These are phyloP conservation scores for Eristalis intricaria DNA, from an alignment of 2,888 invertebrate genomes.

Conservation along the genomic window DNA sequence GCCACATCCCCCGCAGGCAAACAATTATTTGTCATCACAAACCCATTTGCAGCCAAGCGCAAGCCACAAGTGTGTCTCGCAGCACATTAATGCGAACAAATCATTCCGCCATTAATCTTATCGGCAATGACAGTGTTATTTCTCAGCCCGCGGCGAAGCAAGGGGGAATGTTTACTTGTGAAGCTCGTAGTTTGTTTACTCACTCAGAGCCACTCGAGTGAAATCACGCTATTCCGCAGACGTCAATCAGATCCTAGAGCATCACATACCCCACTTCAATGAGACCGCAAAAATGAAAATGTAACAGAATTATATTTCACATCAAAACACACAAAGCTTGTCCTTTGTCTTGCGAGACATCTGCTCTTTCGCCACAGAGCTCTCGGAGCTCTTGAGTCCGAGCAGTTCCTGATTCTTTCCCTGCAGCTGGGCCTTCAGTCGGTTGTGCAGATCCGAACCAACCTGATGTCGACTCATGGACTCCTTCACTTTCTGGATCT, in stretches of 20 bases:
- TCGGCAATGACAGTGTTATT: neutral
- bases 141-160: neutral
- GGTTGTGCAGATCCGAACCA: constrained; percentile 84
- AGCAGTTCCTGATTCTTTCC: constrained; percentile 85
- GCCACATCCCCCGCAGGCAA: neutral
- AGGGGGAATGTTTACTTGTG: neutral
- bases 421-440: constrained; percentile 84
- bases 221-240: neutral
- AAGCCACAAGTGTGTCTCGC: neutral
- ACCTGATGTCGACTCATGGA: constrained; percentile 85
- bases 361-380: constrained; percentile 87
- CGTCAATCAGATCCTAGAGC: too few relatives aligned
- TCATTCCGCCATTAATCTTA: neutral
- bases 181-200: neutral
- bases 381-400: constrained; percentile 84
- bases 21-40: neutral
- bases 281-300: constrained; percentile 82
- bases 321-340: constrained; percentile 88
- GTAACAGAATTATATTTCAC: constrained; percentile 20
- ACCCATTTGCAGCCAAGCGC: neutral
- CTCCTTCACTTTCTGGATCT: constrained; percentile 85
- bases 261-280: neutral
- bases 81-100: neutral
- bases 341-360: constrained; percentile 87
- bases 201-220: neutral